Evolutionary conservation across 2,888 invertebrate genomes (phyloP), one percentile per base, ranked within the genome.

Genomic region (Plebejus anna): DNA sequence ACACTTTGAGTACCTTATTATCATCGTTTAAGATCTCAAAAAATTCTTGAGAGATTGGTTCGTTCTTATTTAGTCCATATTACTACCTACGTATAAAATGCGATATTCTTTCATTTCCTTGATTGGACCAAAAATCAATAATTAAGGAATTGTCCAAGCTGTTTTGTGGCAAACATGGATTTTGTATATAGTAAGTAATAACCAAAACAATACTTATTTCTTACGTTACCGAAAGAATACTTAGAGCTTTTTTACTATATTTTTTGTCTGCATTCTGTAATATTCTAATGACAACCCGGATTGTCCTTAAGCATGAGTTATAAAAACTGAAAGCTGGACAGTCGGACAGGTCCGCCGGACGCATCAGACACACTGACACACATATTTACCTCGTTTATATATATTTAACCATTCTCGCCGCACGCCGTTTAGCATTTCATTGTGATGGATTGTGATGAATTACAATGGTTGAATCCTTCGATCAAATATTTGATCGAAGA

Each of bases 341-440:
- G 66, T 66, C 66, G 66, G 66, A 36, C 66, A 66, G 66, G 66
- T 66, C 79, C 82, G 84, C 83, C 85, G 82, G 81, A 81, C 80
- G 81, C 82, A 81, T 83, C 84, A 88, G 90, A 86, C 91, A 90
- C 82, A 91, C 90, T 91, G 85, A 90, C 91, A 89, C 82, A 91
- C 89, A 91, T 90, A 86, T 89, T 86, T 76, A 73, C 82, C 82
- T 82, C 82, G 89, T 90, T 87, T 88, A 88, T 89, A 88, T 89
- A 88, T 86, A 82, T 88, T 88, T 88, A 85, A 83, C 81, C 82
- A 89, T 90, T 89, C 90, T 82, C 81, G 80, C 79, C 82, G 81
- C 84, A 84, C 81, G 75, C 61, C 83, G 84, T 86, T 87, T 88
- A 88, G 84, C 81, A 82, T 84, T 82, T 82, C 80, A 81, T 82